These are phyloP conservation scores for Drosophila burlai DNA, from an alignment of 1,140 invertebrate genomes.

Conservation along the genomic window DNA sequence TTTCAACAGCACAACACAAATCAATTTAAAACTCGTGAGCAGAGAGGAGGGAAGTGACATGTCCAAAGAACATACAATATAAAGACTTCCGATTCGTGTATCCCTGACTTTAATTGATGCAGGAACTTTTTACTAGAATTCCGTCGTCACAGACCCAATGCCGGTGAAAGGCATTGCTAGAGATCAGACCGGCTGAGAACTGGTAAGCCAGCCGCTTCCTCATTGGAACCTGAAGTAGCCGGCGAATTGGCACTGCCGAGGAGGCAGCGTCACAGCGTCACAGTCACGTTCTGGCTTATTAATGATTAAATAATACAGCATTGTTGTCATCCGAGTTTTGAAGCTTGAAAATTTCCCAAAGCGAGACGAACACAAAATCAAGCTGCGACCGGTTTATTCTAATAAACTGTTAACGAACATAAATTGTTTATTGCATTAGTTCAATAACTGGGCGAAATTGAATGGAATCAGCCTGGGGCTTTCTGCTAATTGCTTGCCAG, in stretches of 20 bases:
- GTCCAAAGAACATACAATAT: background rate
- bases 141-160: constrained; percentile 13
- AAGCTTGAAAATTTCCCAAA: constrained; percentile 30
- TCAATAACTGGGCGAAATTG: constrained; percentile 32
- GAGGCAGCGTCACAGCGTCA: constrained; percentile 21
- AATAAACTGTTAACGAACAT: constrained; percentile 39
- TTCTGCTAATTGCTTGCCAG: background rate
- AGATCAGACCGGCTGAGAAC: constrained; percentile 35
- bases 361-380: constrained; percentile 25
- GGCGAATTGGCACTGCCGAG: background rate
- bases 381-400: constrained; percentile 33
- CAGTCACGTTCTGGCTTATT: constrained; percentile 46
- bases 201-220: constrained; percentile 24
- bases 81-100: constrained; percentile 12
- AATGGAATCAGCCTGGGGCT: constrained; percentile 8
- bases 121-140: constrained; percentile 24
- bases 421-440: constrained; percentile 53
- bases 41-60: background rate
- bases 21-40: background rate
- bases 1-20: constrained; percentile 7
- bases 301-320: constrained; percentile 40
- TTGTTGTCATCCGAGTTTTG: constrained; percentile 16
- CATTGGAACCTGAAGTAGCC: constrained; percentile 41
- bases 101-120: constrained; percentile 9
- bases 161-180: constrained; percentile 39